Evolutionary conservation across 2,888 invertebrate genomes (phyloP), one percentile per base, ranked within the genome.

Genomic region (Drosophila formosana): DNA sequence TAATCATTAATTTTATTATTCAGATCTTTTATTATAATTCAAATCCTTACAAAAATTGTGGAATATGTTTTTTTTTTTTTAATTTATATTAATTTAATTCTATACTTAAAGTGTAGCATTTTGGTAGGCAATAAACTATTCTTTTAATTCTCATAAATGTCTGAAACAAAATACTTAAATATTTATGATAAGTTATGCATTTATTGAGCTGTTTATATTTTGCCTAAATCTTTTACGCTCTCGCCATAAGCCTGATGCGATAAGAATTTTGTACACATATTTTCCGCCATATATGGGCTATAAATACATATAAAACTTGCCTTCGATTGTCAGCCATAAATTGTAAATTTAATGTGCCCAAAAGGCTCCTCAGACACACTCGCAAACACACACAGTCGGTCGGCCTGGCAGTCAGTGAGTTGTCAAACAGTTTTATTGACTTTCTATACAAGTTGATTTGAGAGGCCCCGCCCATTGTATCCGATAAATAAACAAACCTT

Each of bases 371-470:
- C 46, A 25, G 26, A 25, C 47, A 23, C 69, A 1, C 18, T 6
- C 45, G 47, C 55, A n/a, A 43, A 28, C 58, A 46, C 61, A 34
- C 45, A 28, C 41, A 66, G 25, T 32, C 41, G 25, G 23, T 28
- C 53, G 34, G 43, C 47, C 51, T 32, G 55, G 30, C 66, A 85
- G 70, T 64, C 72, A 75, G 72, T 79, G 68, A 73, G 80, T 82
- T 85, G 78, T 89, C 84, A 83, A 88, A 88, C 87, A 72, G 58
- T 87, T 87, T 87, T 83, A 86, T 87, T 83, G 89, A 89, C 89
- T 89, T 83, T 75, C 78, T 52, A 67, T 76, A 76, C 67, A 82
- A 79, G 71, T 84, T 58, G 73, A 67, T 70, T 75, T 71, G 32
- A 43, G 43, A 47, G 53, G 18, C 47, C 13, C n/a, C 28, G 41